Conservation (phyloP, 37 sponge, comb jelly and placozoan species). For the Ephydatia muelleri region DNA sequence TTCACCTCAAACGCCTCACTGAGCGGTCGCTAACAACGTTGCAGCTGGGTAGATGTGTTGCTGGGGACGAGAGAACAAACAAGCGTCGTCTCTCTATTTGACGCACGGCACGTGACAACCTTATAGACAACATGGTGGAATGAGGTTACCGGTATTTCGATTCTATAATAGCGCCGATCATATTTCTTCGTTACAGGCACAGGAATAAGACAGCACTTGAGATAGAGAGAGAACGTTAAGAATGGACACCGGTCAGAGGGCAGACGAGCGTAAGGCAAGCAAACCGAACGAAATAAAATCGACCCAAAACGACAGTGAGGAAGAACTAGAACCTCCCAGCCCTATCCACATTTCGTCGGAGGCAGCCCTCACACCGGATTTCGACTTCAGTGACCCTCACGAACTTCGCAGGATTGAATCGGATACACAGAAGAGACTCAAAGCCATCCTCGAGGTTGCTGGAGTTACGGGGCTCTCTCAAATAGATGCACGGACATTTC, state of each 20-base stretch:
- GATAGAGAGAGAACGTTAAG: not conserved
- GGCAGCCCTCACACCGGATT: slow-evolving; percentile 29
- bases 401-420: slow-evolving; percentile 54
- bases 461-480: slow-evolving; percentile 72
- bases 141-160: not conserved
- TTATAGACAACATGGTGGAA: slow-evolving; percentile 50
- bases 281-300: slow-evolving; percentile 1
- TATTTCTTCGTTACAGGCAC: not conserved
- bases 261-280: slow-evolving; percentile 15
- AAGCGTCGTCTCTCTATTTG: slow-evolving; percentile 6
- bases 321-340: slow-evolving; percentile 37
- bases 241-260: slow-evolving; percentile 39
- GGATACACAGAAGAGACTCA: slow-evolving; percentile 71
- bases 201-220: not conserved
- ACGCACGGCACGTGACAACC: slow-evolving; percentile 29
- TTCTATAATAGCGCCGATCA: not conserved
- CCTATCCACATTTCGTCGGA: slow-evolving; percentile 47
- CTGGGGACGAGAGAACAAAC: not conserved
- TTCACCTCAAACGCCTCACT: not conserved
- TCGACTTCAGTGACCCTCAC: slow-evolving; percentile 45
- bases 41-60: not conserved
- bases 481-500: slow-evolving; percentile 69
- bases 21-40: not conserved
- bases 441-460: slow-evolving; percentile 75
- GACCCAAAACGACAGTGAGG: slow-evolving; percentile 36